phyloP scores from a whole-genome alignment of 2,113 vertebrate genomes.

The Calonectris borealis region DNA sequence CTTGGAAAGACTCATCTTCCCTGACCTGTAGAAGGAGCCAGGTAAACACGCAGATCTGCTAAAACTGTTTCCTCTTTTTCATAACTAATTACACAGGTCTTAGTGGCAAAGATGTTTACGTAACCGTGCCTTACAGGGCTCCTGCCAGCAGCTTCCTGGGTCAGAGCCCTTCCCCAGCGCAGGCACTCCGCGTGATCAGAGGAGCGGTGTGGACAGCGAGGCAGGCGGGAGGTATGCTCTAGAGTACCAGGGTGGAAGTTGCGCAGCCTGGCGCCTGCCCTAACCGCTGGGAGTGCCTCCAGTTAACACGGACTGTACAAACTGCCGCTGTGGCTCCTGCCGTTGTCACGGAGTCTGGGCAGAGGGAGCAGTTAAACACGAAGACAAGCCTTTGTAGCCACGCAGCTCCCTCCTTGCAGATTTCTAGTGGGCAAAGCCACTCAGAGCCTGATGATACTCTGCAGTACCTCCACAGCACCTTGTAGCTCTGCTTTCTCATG shows the following conservation, averaged over 20 bases:
- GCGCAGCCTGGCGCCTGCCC: background rate
- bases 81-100: background rate
- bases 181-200: accelerated
- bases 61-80: background rate
- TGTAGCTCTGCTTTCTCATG: background rate
- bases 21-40: background rate
- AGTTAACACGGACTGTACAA: background rate
- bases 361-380: background rate
- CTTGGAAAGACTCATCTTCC: background rate
- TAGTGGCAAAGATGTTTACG: constrained; percentile 15
- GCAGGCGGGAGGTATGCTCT: background rate
- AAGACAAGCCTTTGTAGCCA: background rate
- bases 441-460: background rate
- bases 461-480: background rate
- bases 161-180: background rate
- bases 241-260: background rate
- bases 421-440: background rate
- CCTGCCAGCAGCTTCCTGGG: background rate
- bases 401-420: background rate
- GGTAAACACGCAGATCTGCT: background rate
- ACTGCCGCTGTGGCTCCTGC: background rate
- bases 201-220: background rate
- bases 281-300: background rate
- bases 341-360: background rate
- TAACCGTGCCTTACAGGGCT: background rate